phyloP scores from a whole-genome alignment of 37 sponge, comb jelly and placozoan genomes.

The Halichondria panicea region DNA sequence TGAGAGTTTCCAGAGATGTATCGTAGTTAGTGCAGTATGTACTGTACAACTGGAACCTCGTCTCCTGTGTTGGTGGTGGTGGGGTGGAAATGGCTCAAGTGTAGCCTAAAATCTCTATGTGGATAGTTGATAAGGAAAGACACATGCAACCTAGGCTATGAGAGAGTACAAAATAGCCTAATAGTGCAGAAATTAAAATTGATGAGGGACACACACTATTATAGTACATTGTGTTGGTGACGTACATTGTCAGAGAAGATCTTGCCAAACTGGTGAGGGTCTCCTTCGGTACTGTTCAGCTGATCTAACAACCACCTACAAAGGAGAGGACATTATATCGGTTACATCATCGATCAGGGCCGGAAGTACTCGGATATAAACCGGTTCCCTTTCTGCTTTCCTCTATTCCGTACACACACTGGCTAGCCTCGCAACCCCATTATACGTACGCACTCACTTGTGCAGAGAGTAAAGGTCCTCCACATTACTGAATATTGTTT shows the following conservation, averaged over 20 bases:
- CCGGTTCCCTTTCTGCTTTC: no score
- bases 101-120: background rate
- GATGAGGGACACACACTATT: no score
- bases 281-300: background rate
- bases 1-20: slow-evolving; percentile 7
- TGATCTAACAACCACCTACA: slow-evolving; percentile 15
- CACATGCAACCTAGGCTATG: background rate
- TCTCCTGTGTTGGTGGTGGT: slow-evolving; percentile 11
- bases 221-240: background rate
- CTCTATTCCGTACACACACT: background rate
- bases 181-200: background rate
- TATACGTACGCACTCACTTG: slow-evolving; percentile 1
- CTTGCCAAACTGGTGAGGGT: slow-evolving; percentile 46
- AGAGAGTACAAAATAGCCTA: background rate
- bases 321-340: no score
- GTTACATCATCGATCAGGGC: no score
- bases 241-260: slow-evolving; percentile 39
- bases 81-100: background rate
- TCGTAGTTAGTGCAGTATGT: slow-evolving; percentile 66
- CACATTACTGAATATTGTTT: slow-evolving; percentile 33
- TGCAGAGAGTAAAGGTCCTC: slow-evolving; percentile 23
- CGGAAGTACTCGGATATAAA: no score
- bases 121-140: background rate
- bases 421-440: background rate
- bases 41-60: slow-evolving; percentile 44